phyloP scores from a whole-genome alignment of 2,113 vertebrate species.

The Bambusicola thoracicus region DNA sequence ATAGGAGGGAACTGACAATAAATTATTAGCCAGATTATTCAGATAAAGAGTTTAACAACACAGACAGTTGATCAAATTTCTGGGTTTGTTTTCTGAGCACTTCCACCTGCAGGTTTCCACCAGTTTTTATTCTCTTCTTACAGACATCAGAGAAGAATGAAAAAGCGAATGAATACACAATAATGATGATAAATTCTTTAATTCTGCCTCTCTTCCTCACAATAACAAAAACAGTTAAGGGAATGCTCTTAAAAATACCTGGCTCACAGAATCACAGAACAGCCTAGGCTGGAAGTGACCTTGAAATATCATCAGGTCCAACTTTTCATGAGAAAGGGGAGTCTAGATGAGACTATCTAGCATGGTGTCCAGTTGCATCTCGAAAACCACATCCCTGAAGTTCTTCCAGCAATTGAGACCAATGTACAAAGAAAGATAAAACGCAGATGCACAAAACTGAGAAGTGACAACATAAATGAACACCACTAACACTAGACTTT shows the following conservation, averaged over 20 bases:
- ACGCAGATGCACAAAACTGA: neutral
- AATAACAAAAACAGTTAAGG: neutral
- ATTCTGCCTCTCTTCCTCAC: neutral
- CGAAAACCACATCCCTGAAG: neutral
- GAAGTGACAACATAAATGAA: neutral
- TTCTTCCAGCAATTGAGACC: neutral
- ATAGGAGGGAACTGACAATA: neutral
- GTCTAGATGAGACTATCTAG: neutral
- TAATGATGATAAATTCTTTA: neutral
- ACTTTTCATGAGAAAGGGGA: neutral
- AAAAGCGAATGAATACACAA: neutral
- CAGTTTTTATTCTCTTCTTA: neutral
- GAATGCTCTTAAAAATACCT: neutral
- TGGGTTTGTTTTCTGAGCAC: neutral
- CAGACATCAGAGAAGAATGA: neutral
- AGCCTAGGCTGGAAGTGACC: neutral
- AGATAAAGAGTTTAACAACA: neutral
- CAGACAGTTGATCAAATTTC: neutral
- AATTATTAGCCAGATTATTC: neutral
- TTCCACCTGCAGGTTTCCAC: neutral
- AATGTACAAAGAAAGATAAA: neutral
- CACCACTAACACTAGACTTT: neutral
- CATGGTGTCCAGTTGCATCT: neutral
- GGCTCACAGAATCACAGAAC: neutral
- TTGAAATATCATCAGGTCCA: neutral